phyloP scores from a whole-genome alignment of 2,113 vertebrate species.

The Orcinus orca region DNA sequence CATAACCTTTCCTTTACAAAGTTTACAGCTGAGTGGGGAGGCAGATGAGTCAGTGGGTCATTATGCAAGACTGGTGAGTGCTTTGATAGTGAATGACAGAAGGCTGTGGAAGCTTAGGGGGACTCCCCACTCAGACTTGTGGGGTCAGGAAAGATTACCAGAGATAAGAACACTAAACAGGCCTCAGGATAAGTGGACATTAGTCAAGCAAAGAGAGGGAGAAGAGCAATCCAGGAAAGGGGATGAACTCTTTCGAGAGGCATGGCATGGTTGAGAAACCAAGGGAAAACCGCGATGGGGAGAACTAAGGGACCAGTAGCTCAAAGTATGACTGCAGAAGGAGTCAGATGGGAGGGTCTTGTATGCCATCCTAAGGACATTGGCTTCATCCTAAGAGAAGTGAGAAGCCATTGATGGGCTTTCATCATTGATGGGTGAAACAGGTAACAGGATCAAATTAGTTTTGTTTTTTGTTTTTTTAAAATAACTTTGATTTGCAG shows the following conservation, averaged over 20 bases:
- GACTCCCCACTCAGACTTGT: background rate
- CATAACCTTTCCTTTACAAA: background rate
- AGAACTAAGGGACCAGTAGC: background rate
- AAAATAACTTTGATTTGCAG: background rate
- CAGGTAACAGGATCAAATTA: background rate
- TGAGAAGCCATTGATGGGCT: background rate
- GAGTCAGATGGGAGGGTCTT: background rate
- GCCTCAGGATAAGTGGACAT: background rate
- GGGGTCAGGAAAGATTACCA: background rate
- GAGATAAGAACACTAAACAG: background rate
- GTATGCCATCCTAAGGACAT: background rate
- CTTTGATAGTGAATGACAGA: background rate
- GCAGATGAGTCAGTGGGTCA: background rate
- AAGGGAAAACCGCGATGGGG: background rate
- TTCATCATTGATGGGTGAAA: background rate
- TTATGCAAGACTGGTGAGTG: background rate
- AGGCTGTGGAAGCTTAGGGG: background rate
- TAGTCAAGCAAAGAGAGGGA: background rate
- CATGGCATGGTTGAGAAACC: background rate
- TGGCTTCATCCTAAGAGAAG: background rate
- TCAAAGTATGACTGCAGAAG: background rate
- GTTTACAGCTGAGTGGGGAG: background rate
- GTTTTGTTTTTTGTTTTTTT: background rate
- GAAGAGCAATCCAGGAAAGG: background rate
- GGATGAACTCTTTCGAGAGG: background rate